Percentiles rank a stretch among this genome's conserved stretches.
phyloP scores from a whole-genome alignment of 1,140 invertebrate genomes.

The Zophobas atratus region DNA sequence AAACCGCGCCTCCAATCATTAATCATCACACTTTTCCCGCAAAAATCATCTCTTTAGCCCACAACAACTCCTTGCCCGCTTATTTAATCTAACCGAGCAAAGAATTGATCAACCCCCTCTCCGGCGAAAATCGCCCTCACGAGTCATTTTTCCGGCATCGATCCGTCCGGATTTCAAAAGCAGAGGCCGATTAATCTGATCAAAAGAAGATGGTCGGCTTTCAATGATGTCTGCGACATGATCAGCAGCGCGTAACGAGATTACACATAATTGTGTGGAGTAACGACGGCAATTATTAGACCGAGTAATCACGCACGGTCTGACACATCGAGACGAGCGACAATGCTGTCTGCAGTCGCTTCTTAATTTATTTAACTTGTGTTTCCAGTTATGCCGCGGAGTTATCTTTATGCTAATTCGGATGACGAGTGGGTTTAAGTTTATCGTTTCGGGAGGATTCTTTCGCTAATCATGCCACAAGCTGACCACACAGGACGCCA shows the following conservation, averaged over 20 bases:
- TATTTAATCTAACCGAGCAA: too few species aligned
- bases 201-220: slow-evolving; percentile 7
- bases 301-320: neutral
- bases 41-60: slow-evolving; percentile 1
- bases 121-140: neutral
- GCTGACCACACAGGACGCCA: neutral
- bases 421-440: slow-evolving; percentile 7
- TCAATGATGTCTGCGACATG: slow-evolving; percentile 7
- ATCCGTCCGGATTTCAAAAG: slow-evolving; percentile 11
- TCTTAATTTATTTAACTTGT: slow-evolving; percentile 29
- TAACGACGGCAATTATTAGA: slow-evolving; percentile 8
- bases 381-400: slow-evolving; percentile 33
- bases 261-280: slow-evolving; percentile 16
- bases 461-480: slow-evolving; percentile 5
- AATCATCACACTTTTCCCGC: slow-evolving; percentile 8
- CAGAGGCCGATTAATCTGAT: slow-evolving; percentile 12
- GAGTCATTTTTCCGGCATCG: neutral
- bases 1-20: slow-evolving; percentile 16
- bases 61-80: neutral
- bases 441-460: slow-evolving; percentile 9
- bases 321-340: neutral
- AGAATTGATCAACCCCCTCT: neutral
- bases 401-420: slow-evolving; percentile 42
- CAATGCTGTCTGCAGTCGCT: slow-evolving; percentile 10
- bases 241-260: slow-evolving; percentile 5